Evolutionary conservation across 2,113 vertebrate genomes (phyloP).

Genomic region (Athene noctua): DNA sequence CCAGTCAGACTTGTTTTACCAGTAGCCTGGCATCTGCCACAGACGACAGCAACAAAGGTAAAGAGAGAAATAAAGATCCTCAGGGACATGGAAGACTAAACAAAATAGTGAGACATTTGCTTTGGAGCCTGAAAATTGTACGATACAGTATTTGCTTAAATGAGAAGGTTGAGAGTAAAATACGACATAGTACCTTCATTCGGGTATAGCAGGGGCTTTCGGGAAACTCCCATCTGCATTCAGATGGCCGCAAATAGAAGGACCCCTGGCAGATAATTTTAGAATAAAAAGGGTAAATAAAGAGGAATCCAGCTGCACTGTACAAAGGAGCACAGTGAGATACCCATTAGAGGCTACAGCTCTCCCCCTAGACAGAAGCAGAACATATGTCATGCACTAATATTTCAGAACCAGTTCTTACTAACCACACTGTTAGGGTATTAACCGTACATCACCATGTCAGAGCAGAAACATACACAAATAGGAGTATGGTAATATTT

Average conservation of each 20-base stretch:
- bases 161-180: background rate
- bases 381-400: background rate
- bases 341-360: constrained; percentile 6
- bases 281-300: constrained; percentile 25
- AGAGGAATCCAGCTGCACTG: background rate
- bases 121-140: background rate
- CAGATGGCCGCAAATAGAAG: background rate
- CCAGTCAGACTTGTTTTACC: background rate
- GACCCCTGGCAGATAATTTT: background rate
- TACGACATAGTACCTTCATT: background rate
- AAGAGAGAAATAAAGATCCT: background rate
- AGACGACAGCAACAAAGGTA: background rate
- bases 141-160: background rate
- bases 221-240: background rate
- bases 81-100: background rate
- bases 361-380: background rate
- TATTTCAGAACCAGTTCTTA: background rate
- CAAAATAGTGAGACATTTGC: constrained; percentile 1
- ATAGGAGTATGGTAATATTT: background rate
- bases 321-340: constrained; percentile 1
- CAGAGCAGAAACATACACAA: constrained; percentile 17
- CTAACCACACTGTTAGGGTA: background rate
- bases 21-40: background rate
- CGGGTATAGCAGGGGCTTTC: background rate
- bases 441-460: constrained; percentile 18